Evolutionary conservation across 2,113 vertebrate species (phyloP).

Genomic region (Macaca nemestrina): DNA sequence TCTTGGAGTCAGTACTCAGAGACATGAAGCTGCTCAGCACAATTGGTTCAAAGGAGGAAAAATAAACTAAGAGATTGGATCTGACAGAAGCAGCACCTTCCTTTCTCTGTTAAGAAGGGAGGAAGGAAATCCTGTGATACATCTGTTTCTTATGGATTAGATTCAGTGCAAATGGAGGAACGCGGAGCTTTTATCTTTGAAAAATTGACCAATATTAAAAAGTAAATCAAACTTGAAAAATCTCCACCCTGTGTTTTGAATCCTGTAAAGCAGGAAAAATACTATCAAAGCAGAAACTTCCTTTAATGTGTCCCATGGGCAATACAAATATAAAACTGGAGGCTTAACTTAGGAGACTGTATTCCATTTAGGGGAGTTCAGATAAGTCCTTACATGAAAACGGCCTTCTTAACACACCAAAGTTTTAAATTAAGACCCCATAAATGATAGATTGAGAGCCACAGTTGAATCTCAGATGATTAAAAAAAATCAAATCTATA

Average conservation of each 20-base stretch:
- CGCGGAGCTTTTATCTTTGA: conserved; percentile 71
- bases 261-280: conserved; percentile 64
- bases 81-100: conserved; percentile 73
- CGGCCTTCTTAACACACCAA: conserved; percentile 7
- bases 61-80: conserved; percentile 72
- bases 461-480: conserved; percentile 25
- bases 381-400: conserved; percentile 34
- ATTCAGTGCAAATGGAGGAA: conserved; percentile 63
- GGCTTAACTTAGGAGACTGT: conserved; percentile 36
- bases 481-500: conserved; percentile 16
- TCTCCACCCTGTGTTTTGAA: conserved; percentile 71
- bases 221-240: conserved; percentile 73
- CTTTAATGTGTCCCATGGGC: conserved; percentile 61
- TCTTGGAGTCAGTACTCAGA: conserved; percentile 60
- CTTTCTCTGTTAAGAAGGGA: conserved; percentile 68
- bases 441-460: conserved; percentile 29
- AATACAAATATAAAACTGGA: conserved; percentile 52
- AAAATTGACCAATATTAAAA: conserved; percentile 77
- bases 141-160: conserved; percentile 80
- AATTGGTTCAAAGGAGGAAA: conserved; percentile 79
- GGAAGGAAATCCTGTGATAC: conserved; percentile 77
- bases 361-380: conserved; percentile 15
- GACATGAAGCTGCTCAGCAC: conserved; percentile 57
- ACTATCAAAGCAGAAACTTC: conserved; percentile 69
- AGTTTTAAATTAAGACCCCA: conserved; percentile 50